Conservation (phyloP, 2,888 invertebrate species). For the Ptilodon capucinus region DNA sequence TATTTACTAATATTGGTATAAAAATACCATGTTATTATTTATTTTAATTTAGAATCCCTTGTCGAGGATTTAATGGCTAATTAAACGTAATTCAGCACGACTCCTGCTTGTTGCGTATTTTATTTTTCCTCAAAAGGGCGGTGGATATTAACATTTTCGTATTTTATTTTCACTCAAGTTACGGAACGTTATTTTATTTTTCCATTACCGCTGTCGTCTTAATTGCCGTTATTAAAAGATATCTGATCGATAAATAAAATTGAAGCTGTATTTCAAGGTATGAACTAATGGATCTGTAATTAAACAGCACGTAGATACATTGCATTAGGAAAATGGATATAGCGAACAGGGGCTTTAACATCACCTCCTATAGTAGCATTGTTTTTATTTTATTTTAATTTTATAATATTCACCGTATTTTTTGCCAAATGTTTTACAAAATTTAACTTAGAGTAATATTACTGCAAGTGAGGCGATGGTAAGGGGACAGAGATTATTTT, state of each 20-base stretch:
- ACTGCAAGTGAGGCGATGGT: no score
- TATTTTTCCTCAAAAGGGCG: constrained; percentile 7
- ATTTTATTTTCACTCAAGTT: constrained; percentile 36
- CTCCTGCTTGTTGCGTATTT: neutral
- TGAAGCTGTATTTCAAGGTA: constrained; percentile 34
- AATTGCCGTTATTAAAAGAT: constrained; percentile 51
- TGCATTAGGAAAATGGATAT: no score
- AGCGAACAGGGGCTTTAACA: no score
- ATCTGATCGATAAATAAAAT: constrained; percentile 32
- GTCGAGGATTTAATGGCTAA: neutral
- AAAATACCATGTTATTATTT: neutral
- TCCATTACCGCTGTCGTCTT: constrained; percentile 53
- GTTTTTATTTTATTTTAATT: no score
- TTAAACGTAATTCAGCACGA: neutral
- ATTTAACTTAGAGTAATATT: no score
- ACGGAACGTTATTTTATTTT: constrained; percentile 51
- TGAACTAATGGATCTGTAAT: constrained; percentile 44
- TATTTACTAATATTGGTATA: neutral
- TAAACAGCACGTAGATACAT: constrained; percentile 3
- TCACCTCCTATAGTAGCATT: no score
- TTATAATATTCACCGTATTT: no score
- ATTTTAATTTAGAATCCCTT: neutral
- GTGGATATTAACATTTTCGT: constrained; percentile 25
- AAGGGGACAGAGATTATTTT: no score
- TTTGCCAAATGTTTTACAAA: no score